Evolutionary conservation across 2,888 invertebrate genomes (phyloP).

Genomic region (Eilema griseolum): DNA sequence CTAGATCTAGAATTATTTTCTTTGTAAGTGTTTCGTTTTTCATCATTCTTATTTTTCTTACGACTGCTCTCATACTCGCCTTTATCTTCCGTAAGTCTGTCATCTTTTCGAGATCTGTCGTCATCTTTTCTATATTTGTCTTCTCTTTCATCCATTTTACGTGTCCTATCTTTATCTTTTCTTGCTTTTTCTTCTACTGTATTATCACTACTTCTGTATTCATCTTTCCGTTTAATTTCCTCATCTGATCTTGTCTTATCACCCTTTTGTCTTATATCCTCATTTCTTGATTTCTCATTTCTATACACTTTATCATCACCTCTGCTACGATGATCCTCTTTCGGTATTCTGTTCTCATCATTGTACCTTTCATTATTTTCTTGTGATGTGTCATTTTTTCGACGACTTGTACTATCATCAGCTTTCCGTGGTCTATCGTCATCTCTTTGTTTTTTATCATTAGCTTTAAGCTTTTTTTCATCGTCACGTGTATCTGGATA

Average conservation of each 20-base stretch:
- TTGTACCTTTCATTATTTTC: too few relatives aligned
- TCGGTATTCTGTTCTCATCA: too few relatives aligned
- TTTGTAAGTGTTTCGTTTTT: slow-evolving; percentile 27
- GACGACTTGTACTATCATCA: neutral
- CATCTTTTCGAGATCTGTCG: neutral
- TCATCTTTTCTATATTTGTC: slow-evolving; percentile 5
- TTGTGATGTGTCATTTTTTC: too few relatives aligned
- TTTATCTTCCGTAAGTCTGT: slow-evolving; percentile 26
- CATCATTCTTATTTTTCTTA: slow-evolving; percentile 43
- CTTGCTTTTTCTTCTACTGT: neutral
- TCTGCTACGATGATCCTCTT: too few relatives aligned
- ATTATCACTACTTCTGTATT: slow-evolving; percentile 3
- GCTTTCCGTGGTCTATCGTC: neutral
- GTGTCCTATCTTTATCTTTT: neutral
- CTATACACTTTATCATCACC: too few relatives aligned
- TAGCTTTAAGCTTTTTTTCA: slow-evolving; percentile 26
- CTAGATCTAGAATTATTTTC: slow-evolving; percentile 26
- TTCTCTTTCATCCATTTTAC: neutral
- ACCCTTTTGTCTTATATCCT: too few relatives aligned
- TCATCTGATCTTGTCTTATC: neutral
- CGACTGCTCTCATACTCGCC: slow-evolving; percentile 21
- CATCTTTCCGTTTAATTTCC: neutral
- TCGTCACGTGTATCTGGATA: slow-evolving; percentile 7
- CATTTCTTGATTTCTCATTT: too few relatives aligned
- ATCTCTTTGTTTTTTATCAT: slow-evolving; percentile 34